These are phyloP conservation scores for Mactra quadrangularis DNA, from an alignment of 1,140 invertebrate genomes.

Conservation along the genomic window DNA sequence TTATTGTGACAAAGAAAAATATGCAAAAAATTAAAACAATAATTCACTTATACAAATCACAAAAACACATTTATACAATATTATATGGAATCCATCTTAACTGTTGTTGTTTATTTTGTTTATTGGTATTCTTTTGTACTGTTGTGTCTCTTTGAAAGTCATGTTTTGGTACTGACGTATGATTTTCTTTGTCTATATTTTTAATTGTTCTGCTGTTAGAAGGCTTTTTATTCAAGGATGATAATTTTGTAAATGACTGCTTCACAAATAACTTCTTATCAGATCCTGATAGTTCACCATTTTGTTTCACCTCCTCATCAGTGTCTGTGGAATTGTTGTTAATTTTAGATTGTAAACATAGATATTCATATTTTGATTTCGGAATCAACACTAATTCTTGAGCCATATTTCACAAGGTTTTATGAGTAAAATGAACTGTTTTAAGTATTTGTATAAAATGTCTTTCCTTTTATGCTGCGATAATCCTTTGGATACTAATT, in stretches of 20 bases:
- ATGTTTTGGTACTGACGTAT: background rate
- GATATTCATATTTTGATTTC: slow-evolving; percentile 49
- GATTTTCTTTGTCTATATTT: background rate
- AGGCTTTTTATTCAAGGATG: background rate
- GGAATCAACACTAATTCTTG: slow-evolving; percentile 40
- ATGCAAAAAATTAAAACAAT: too few species aligned
- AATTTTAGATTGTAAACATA: background rate
- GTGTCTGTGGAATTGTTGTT: background rate
- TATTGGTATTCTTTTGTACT: too few species aligned
- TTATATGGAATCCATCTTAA: too few species aligned
- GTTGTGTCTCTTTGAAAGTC: too few species aligned
- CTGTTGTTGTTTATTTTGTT: too few species aligned
- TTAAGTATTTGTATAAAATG: slow-evolving; percentile 5
- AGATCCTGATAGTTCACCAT: too few species aligned
- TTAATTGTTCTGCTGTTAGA: background rate
- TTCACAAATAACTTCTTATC: too few species aligned
- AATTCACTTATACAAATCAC: too few species aligned
- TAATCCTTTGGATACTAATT: slow-evolving; percentile 12
- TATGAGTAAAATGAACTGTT: slow-evolving; percentile 9
- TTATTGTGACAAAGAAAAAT: too few species aligned
- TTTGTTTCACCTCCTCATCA: too few species aligned
- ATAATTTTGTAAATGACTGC: too few species aligned
- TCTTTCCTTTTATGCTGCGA: slow-evolving; percentile 22
- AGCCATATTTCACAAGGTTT: slow-evolving; percentile 34
- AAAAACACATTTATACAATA: too few species aligned